phyloP scores from a whole-genome alignment of 2,113 vertebrate species.

The Haemorhous mexicanus region DNA sequence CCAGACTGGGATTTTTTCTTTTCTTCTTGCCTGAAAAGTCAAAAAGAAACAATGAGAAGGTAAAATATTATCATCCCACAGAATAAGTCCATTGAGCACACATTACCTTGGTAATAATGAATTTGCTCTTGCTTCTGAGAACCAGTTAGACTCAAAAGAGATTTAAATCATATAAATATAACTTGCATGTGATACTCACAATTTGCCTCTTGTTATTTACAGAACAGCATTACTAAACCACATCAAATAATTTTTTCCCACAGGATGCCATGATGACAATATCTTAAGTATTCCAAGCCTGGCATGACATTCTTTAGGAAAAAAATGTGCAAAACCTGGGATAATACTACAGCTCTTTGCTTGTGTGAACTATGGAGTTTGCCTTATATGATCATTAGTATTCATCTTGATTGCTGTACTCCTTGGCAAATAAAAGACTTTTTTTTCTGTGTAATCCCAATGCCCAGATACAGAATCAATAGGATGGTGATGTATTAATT shows the following conservation, averaged over 20 bases:
- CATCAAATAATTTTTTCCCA: not conserved
- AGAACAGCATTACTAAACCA: not conserved
- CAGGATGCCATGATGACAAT: not conserved
- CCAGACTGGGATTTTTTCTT: slow-evolving; percentile 50
- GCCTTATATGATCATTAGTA: not conserved
- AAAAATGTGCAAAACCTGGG: not conserved
- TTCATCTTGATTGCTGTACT: not conserved
- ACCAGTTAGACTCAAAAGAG: not conserved
- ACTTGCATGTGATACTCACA: not conserved
- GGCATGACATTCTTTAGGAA: not conserved
- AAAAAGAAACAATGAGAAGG: not conserved
- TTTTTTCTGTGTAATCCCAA: not conserved
- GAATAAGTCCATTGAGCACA: not conserved
- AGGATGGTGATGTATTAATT: not conserved
- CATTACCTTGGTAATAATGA: not conserved
- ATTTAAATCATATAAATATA: not conserved
- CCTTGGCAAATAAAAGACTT: not conserved
- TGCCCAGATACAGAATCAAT: not conserved
- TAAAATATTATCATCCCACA: not conserved
- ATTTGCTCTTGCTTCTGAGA: slow-evolving; percentile 5
- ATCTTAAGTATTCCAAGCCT: not conserved
- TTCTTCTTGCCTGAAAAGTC: slow-evolving; percentile 68
- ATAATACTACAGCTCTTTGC: not conserved
- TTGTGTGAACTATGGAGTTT: not conserved
- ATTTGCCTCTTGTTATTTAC: not conserved